Percentiles rank a stretch among this genome's conserved stretches.
phyloP scores from a whole-genome alignment of 92 coral and sea anemone species.

The Porites lobata region DNA sequence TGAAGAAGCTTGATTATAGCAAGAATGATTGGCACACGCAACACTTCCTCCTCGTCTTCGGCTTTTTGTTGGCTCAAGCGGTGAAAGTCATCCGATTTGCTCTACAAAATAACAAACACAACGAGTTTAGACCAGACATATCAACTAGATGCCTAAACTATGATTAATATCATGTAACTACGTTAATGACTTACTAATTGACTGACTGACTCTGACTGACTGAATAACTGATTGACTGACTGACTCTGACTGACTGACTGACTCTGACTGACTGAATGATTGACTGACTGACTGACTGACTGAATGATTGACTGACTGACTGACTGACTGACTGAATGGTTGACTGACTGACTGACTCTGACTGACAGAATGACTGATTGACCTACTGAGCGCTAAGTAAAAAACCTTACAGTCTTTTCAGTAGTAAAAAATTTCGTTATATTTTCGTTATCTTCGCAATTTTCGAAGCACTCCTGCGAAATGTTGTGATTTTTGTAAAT shows the following conservation, averaged over 20 bases:
- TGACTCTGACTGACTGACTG: neutral
- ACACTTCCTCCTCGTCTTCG: slow-evolving; percentile 87
- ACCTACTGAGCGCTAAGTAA: neutral
- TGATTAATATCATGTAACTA: neutral
- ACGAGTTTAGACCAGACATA: no score
- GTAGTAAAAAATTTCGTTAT: no score
- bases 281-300: no score
- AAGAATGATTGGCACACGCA: slow-evolving; percentile 91
- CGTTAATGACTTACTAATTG: neutral
- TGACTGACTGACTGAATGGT: no score
- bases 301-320: no score
- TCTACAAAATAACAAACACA: slow-evolving; percentile 11
- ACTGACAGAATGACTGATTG: neutral
- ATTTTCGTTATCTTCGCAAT: no score
- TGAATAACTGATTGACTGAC: neutral
- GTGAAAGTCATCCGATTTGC: slow-evolving; percentile 67
- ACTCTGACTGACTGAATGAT: no score
- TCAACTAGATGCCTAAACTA: no score
- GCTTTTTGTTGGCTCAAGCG: slow-evolving; percentile 80
- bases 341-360: no score
- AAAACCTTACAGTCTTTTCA: no score
- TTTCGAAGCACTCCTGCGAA: no score
- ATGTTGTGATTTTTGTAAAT: no score
- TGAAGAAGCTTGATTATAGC: slow-evolving; percentile 94
- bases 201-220: neutral